Evolutionary conservation across 2,797 vertebrate species (phyloP), one percentile per base, ranked within the genome.

Genomic region (Falco peregrinus): DNA sequence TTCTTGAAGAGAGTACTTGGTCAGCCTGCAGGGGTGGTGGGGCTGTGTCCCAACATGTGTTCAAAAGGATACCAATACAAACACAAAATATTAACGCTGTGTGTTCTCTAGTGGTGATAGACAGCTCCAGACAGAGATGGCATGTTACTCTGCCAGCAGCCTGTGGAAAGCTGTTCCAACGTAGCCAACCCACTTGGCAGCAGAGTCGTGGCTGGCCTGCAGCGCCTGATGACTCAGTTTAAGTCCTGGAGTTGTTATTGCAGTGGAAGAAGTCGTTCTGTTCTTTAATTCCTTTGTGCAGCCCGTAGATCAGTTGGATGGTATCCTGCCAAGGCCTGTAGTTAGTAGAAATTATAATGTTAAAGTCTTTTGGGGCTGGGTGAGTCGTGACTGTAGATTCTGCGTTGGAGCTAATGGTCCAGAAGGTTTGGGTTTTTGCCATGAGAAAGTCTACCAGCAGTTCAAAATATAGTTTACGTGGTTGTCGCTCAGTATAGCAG

Each of bases 281-380:
- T 94, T 93, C 90, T 96, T 91, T 85, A 75, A 76, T 96, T 96
- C 96, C 82, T 94, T 95, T 71, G 85, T 77, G 39, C 77, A 81
- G 84, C 81, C n/a, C 51, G 1, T 95, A 68, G 94, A 87, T 95
- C 25, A 28, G 47, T 90, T 87, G 91, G 80, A 78, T 93, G 84
- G 56, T 81, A 33, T 84, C 43, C 67, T 96, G 75, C 80, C 92
- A 95, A 96, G 64, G 73, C 91, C 76, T 73, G 57, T 57, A 43
- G 69, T 96, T 78, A 89, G 53, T 37, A 91, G 87, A 84, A 97
- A 93, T 89, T 93, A 48, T 6, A 87, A 90, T 26, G 26, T 2
- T 0, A 63, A 91, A 81, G 21, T 61, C 48, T 92, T 91, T 56
- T 39, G 71, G 50, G 59, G 35, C 71, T 92, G 67, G 64, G 84